Conservation (phyloP, 2,797 vertebrate genomes). For the Lithobates pipiens region DNA sequence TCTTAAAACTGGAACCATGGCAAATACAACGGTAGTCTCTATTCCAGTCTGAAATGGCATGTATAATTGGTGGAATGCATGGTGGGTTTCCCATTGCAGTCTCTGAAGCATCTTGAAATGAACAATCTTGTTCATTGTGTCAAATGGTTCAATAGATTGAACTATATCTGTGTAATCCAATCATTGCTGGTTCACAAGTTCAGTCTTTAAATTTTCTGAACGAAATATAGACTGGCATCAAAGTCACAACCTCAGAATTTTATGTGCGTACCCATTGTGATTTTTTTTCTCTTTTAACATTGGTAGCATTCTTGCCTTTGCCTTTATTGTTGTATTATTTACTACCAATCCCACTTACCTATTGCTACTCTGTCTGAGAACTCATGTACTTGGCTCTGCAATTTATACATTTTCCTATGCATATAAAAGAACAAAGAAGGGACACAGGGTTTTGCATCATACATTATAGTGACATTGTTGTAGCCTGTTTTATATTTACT, state of each 20-base stretch:
- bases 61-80: slow-evolving; percentile 42
- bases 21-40: background rate
- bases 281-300: background rate
- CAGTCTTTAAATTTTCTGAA: slow-evolving; percentile 28
- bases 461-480: background rate
- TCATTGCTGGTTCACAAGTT: slow-evolving; percentile 39
- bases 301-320: background rate
- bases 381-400: background rate
- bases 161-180: slow-evolving; percentile 47
- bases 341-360: background rate
- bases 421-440: background rate
- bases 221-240: slow-evolving; percentile 24
- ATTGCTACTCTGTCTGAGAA: background rate
- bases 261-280: slow-evolving; percentile 3
- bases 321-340: background rate
- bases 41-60: slow-evolving; percentile 6
- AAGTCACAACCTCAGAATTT: background rate
- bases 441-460: background rate
- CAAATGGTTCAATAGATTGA: slow-evolving; percentile 33
- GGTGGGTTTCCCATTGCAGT: slow-evolving; percentile 5
- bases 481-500: background rate
- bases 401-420: background rate
- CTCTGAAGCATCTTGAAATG: slow-evolving; percentile 16
- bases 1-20: background rate
- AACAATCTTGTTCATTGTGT: slow-evolving; percentile 26